These are phyloP conservation scores for Kryphioiulus occultus DNA, from an alignment of 2,888 invertebrate species.

Conservation along the genomic window DNA sequence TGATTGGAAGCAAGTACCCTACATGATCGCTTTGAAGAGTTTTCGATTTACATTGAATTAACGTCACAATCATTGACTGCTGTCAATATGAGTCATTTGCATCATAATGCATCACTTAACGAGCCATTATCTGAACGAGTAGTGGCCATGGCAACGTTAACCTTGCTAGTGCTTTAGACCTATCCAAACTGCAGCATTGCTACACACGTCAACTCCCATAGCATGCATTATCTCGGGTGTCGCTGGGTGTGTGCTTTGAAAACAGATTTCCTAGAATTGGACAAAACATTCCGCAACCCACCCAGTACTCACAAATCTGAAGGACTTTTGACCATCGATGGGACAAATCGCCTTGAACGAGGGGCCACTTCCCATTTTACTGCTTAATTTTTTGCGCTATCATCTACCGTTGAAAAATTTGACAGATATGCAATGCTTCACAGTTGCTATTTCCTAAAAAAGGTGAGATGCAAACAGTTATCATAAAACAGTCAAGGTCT, in stretches of 20 bases:
- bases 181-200: not conserved
- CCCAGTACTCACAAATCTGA: not conserved
- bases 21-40: not conserved
- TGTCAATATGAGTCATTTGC: not conserved
- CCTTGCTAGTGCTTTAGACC: not conserved
- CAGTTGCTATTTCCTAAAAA: not conserved
- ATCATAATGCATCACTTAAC: no score
- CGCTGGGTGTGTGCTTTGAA: not conserved
- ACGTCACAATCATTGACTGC: not conserved
- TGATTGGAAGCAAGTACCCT: not conserved
- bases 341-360: constrained; percentile 26
- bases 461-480: not conserved
- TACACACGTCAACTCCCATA: not conserved
- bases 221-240: not conserved
- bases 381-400: not conserved
- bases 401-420: not conserved
- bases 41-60: not conserved
- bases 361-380: not conserved
- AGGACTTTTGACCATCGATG: constrained; percentile 35
- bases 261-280: not conserved
- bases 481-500: constrained; percentile 20
- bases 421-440: not conserved
- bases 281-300: not conserved
- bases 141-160: not conserved
- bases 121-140: not conserved